Evolutionary conservation across 2,113 vertebrate genomes (phyloP).

Genomic region (Gymnocephalus cernua): DNA sequence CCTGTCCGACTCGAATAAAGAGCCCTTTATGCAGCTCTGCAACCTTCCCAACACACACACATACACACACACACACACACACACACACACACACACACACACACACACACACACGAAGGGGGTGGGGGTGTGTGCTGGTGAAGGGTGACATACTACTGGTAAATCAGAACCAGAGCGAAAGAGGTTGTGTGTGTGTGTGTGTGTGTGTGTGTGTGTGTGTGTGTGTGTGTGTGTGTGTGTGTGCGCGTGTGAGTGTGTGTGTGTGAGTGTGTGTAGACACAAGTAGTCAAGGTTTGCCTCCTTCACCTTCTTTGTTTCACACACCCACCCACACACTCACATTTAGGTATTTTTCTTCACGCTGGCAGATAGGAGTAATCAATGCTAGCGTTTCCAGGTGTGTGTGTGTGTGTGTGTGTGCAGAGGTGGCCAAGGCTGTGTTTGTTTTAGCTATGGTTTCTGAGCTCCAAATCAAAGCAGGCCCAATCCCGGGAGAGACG

Average conservation of each 20-base stretch:
- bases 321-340: slow-evolving; percentile 20
- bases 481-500: slow-evolving; percentile 73
- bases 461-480: slow-evolving; percentile 82
- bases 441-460: slow-evolving; percentile 85
- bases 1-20: slow-evolving; percentile 86
- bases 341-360: slow-evolving; percentile 27
- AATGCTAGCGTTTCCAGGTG: slow-evolving; percentile 59
- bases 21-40: slow-evolving; percentile 83
- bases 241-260: background rate
- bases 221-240: slow-evolving; percentile 6
- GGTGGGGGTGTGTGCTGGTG: slow-evolving; percentile 33
- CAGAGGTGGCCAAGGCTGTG: slow-evolving; percentile 53
- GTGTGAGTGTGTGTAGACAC: slow-evolving; percentile 43
- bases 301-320: slow-evolving; percentile 54
- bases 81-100: slow-evolving; percentile 49
- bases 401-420: slow-evolving; percentile 36
- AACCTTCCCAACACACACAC: slow-evolving; percentile 59
- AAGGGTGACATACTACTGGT: slow-evolving; percentile 71
- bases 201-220: slow-evolving; percentile 45
- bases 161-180: slow-evolving; percentile 83
- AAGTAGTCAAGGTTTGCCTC: slow-evolving; percentile 47
- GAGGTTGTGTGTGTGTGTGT: slow-evolving; percentile 31
- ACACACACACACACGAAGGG: slow-evolving; percentile 20
- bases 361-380: slow-evolving; percentile 50
- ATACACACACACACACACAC: slow-evolving; percentile 50